Conservation (phyloP, 1,140 invertebrate species). For the Reticulitermes speratus region DNA sequence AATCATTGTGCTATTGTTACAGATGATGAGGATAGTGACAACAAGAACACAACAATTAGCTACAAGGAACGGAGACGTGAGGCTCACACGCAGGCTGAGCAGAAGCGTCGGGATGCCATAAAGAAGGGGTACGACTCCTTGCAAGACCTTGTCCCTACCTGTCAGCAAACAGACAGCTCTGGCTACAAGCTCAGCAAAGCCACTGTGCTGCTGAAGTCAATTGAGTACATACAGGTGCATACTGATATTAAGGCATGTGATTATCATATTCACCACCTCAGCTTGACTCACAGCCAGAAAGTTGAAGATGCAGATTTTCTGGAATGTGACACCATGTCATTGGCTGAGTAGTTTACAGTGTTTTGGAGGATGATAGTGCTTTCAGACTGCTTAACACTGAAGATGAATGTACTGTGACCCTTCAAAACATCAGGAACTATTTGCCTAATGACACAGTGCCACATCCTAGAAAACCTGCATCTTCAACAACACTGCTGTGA, state of each 20-base stretch:
- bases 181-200: slow-evolving; percentile 96
- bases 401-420: no score
- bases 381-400: no score
- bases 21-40: slow-evolving; percentile 91
- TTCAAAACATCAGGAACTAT: no score
- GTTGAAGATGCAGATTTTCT: no score
- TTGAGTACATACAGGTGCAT: slow-evolving; percentile 73
- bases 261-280: no score
- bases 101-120: slow-evolving; percentile 94
- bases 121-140: slow-evolving; percentile 93
- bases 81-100: slow-evolving; percentile 96
- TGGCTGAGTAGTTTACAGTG: no score
- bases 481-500: no score
- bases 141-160: slow-evolving; percentile 89
- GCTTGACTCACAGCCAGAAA: no score
- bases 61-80: slow-evolving; percentile 92
- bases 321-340: no score
- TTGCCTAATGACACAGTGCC: no score
- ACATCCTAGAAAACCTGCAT: no score
- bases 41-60: slow-evolving; percentile 74
- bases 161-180: slow-evolving; percentile 81
- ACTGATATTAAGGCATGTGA: neutral
- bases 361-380: no score
- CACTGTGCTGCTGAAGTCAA: slow-evolving; percentile 88
- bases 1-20: slow-evolving; percentile 37